Base-by-base conservation (phyloP, 2,888 invertebrate genomes). In the Rhamnusium bicolor region DNA sequence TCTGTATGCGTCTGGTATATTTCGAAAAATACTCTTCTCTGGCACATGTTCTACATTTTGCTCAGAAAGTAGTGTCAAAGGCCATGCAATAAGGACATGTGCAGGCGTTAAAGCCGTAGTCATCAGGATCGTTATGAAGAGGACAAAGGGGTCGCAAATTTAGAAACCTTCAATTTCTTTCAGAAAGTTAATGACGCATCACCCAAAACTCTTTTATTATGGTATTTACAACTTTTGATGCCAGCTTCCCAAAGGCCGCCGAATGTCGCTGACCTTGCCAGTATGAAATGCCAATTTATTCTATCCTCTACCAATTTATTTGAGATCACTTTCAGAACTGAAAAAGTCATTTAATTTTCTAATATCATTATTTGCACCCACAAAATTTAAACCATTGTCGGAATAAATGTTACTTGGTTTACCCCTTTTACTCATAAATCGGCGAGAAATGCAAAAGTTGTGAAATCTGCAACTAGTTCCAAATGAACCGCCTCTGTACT, bases 321-420 rank as follows among this genome's bases (percentile, higher is more conserved):
- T 18, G 51, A 2, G 8, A 51, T 51, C 8, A 60, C 16, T 60
- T 16, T 60, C 60, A 60, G 32, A 60, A 60, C 60, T 60, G 16
- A 60, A 60, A 60, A 60, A 60, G 2, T 60, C 27, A 32, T 14
- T 32, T 29, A 32, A 32, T 60, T 40, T 24, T 27, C 24, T 27
- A 3, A 56, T 27, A 21, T 56, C 54, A 27, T 24, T 56, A 4
- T 56, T 56, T 21, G 60, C 60, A 2, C 60, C 60, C 12, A 58
- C 58, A 29, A 58, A 58, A 29, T 58, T 58, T 29, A 58, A 14
- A 10, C 58, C 58, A 58, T 60, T 60, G 16, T 60, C 60, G 3
- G 60, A 60, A 16, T 60, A 60, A 40, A 60, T 14, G 32, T 40
- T 40, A 14, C 60, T n/a, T 10, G 54, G 27, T 24, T 14, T 10